Conservation (phyloP, 2,113 vertebrate genomes). For the Thermophis baileyi region DNA sequence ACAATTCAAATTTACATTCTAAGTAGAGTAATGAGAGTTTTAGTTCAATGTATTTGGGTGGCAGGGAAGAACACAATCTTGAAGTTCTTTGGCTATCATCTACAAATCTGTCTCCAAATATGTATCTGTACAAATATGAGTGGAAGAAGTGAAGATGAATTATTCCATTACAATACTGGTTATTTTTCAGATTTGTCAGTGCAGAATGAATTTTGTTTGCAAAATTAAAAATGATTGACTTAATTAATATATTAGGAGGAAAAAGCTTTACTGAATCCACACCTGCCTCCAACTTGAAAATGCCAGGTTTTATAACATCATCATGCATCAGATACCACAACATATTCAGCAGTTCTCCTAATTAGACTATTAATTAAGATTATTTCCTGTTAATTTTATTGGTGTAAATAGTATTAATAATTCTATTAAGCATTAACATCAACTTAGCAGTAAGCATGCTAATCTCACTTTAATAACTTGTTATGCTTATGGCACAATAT, state of each 20-base stretch:
- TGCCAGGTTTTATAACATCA: slow-evolving; percentile 1
- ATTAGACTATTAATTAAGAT: slow-evolving; percentile 51
- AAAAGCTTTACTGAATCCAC: slow-evolving; percentile 41
- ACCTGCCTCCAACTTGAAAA: slow-evolving; percentile 17
- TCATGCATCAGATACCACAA: slow-evolving; percentile 9
- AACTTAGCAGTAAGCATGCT: slow-evolving; percentile 40
- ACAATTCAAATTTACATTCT: not conserved
- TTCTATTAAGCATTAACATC: slow-evolving; percentile 31
- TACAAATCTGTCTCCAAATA: not conserved
- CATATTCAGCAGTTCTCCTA: slow-evolving; percentile 30
- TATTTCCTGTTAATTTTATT: slow-evolving; percentile 45
- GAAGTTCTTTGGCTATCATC: not conserved
- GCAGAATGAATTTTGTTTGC: not conserved
- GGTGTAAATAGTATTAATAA: slow-evolving; percentile 52
- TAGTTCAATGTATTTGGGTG: not conserved
- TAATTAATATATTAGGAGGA: slow-evolving; percentile 27
- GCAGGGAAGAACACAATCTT: not conserved
- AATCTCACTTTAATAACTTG: slow-evolving; percentile 40
- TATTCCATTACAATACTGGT: not conserved
- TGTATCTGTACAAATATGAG: not conserved
- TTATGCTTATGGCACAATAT: slow-evolving; percentile 32
- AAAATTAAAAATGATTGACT: slow-evolving; percentile 18
- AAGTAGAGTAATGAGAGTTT: not conserved
- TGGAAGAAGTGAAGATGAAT: not conserved
- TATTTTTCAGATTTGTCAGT: not conserved